A percentile compares a stretch with the other conserved stretches of the same genome.
phyloP scores from a whole-genome alignment of 2,797 vertebrate genomes.

The Sebastes hubbsi region DNA sequence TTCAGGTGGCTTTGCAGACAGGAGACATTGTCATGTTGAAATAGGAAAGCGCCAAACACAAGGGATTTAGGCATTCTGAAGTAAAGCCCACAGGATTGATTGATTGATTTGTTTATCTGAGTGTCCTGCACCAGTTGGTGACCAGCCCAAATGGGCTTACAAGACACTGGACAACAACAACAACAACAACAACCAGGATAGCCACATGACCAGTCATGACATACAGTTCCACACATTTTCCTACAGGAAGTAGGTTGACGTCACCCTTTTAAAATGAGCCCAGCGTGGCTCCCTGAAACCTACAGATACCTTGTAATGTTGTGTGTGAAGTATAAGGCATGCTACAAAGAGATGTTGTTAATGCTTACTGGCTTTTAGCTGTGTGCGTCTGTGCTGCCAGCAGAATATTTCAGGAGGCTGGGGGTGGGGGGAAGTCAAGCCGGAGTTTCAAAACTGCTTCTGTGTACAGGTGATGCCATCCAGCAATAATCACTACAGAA shows the following conservation, averaged over 20 bases:
- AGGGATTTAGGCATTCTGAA: not conserved
- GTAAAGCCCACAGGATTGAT: too few relatives aligned
- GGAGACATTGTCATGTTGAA: not conserved
- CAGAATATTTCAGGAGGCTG: slow-evolving; percentile 87
- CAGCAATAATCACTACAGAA: slow-evolving; percentile 87
- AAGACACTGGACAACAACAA: too few relatives aligned
- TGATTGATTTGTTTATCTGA: too few relatives aligned
- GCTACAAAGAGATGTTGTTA: not conserved
- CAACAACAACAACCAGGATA: too few relatives aligned
- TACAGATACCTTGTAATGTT: not conserved
- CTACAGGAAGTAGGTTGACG: too few relatives aligned
- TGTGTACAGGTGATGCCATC: slow-evolving; percentile 87
- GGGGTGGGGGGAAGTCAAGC: not conserved
- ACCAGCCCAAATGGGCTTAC: too few relatives aligned
- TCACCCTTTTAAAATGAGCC: not conserved
- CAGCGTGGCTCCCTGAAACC: not conserved
- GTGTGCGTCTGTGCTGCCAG: not conserved
- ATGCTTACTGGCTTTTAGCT: not conserved
- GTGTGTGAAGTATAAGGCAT: not conserved
- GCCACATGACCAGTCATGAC: too few relatives aligned
- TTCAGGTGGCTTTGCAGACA: not conserved
- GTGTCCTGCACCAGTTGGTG: too few relatives aligned
- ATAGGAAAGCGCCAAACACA: not conserved
- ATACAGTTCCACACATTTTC: too few relatives aligned
- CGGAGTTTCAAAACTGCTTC: slow-evolving; percentile 87